Evolutionary conservation across 2,113 vertebrate genomes (phyloP).

Genomic region (Ornithorhynchus anatinus): DNA sequence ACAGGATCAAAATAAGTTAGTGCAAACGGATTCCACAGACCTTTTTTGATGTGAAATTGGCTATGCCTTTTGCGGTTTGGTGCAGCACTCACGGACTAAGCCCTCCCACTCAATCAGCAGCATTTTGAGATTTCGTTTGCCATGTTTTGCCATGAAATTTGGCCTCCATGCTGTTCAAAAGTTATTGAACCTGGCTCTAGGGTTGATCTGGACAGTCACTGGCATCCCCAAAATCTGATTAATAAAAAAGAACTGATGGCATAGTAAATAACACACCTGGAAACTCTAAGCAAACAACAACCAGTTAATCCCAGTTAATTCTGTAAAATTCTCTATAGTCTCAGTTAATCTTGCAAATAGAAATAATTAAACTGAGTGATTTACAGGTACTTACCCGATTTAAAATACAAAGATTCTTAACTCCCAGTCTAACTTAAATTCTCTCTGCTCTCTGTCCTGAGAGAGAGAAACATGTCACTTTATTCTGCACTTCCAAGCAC

Average conservation of each 20-base stretch:
- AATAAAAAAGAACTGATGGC: conserved; percentile 13
- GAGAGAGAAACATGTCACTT: no score
- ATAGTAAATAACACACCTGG: conserved; percentile 14
- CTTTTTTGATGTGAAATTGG: no score
- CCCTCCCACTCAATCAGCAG: not conserved
- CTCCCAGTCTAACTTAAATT: not conserved
- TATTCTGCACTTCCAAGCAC: no score
- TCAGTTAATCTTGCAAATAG: conserved; percentile 25
- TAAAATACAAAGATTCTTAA: not conserved
- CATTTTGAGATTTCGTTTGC: conserved; percentile 27
- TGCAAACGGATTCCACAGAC: no score
- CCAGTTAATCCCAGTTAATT: not conserved
- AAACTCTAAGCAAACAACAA: conserved; percentile 3
- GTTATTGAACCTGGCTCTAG: conserved; percentile 8
- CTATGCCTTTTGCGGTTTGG: no score
- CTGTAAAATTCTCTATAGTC: not conserved
- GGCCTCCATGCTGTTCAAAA: not conserved
- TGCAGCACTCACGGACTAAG: no score
- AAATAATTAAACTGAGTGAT: conserved; percentile 8
- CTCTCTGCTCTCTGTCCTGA: not conserved
- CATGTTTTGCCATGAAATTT: not conserved
- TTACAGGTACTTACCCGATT: conserved; percentile 25
- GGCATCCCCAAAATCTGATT: conserved; percentile 10
- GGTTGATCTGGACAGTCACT: not conserved
- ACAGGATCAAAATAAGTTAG: no score